Base-by-base conservation (phyloP, 2,113 vertebrate genomes). In the Rhinichthys klamathensis region DNA sequence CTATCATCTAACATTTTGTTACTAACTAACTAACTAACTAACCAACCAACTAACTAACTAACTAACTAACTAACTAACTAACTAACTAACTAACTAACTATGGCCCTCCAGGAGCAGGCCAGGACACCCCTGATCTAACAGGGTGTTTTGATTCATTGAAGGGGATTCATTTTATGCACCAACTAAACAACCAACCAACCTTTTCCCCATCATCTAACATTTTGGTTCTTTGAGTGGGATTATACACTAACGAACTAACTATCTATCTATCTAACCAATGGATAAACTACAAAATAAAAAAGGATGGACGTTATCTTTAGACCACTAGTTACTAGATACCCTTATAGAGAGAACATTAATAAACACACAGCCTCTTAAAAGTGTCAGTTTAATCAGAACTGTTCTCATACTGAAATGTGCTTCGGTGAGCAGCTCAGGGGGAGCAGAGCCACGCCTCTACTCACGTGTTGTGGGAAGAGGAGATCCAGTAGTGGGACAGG, bases 401-500 rank as follows among this genome's bases (percentile, higher is more conserved):
- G 30, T 35, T 9, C 35, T 2, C 27, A 67, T 35, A 35, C 15
- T 35, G 65, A 4, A 35, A 35, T 32, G 51, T 56, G 51, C 63
- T 32, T 67, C 7, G 32, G 63, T 67, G 63, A 32, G 27, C 30
- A 67, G 27, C 30, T 3, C 16, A 23, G 10, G 27, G 54, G 23
- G 77, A 3, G 25, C 15, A 7, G 7, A 0, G 16, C 10, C 7
- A 11, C 65, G 4, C 35, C 67, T 73, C 3, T 49, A 61, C 97
- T 98, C 95, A 99, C 98, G 98, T 99, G 93, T 99, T 99, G 92
- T 99, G 98, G 0, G 98, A 99, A 35, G 98, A 99, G 69, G 98
- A 99, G 92, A 99, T 99, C 98, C 98, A 99, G 93, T 99, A 99
- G 92, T 99, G 97, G 86, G 98, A 99, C 46, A 99, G 93, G 0